Percentiles rank a stretch among this genome's conserved stretches.
Conservation (phyloP, 2,113 vertebrate genomes). For the Maccullochella peelii region DNA sequence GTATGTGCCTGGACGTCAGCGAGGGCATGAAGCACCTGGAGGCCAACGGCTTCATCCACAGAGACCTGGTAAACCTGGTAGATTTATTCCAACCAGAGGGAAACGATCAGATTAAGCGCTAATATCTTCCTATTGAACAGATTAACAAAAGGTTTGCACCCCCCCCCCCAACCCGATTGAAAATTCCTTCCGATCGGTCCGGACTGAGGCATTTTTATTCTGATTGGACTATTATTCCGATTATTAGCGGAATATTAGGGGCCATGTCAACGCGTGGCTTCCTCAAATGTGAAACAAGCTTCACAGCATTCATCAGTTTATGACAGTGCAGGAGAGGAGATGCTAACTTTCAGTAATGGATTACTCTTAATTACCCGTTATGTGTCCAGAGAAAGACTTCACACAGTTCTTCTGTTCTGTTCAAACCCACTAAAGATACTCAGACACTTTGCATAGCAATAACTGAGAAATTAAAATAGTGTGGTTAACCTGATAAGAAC, state of each 20-base stretch:
- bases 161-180: too few species aligned
- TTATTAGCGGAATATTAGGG: too few species aligned
- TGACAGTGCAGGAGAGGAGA: not conserved
- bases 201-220: too few species aligned
- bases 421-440: not conserved
- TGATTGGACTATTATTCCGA: too few species aligned
- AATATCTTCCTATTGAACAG: too few species aligned
- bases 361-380: too few species aligned
- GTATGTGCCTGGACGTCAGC: constrained; percentile 92
- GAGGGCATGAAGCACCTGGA: constrained; percentile 96
- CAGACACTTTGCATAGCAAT: not conserved
- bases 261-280: not conserved
- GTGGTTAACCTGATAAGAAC: too few species aligned
- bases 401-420: not conserved
- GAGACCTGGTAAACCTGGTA: constrained; percentile 84
- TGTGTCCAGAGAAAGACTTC: not conserved
- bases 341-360: not conserved
- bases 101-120: too few species aligned
- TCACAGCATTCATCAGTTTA: not conserved
- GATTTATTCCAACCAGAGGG: too few species aligned
- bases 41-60: constrained; percentile 91
- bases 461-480: too few species aligned
- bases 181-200: too few species aligned
- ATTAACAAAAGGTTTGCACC: too few species aligned
- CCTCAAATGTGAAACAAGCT: not conserved